phyloP scores from a whole-genome alignment of 2,888 invertebrate genomes.

The Pogonocherus hispidulus region DNA sequence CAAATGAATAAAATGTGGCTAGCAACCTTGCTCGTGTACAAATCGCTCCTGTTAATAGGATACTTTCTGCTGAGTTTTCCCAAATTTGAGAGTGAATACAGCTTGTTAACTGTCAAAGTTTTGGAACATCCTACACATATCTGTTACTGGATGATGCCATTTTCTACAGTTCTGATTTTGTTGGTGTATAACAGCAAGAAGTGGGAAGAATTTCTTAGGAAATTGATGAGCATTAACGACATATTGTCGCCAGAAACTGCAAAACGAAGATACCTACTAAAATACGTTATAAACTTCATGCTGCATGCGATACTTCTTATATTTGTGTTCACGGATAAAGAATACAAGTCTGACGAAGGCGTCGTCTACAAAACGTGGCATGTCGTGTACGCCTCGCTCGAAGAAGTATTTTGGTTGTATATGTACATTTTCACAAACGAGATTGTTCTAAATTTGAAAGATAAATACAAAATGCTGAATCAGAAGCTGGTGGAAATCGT shows the following conservation, averaged over 20 bases:
- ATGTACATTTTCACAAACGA: neutral
- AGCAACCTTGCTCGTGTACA: neutral
- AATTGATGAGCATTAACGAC: neutral
- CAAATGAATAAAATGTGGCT: neutral
- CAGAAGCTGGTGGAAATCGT: neutral
- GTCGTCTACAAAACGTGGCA: neutral
- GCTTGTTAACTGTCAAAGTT: neutral
- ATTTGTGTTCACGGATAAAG: neutral
- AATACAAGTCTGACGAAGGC: neutral
- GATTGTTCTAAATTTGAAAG: neutral
- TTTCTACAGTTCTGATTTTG: neutral
- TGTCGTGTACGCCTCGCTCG: neutral
- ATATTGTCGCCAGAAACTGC: neutral
- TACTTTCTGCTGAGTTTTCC: neutral
- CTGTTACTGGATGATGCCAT: neutral
- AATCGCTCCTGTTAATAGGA: neutral
- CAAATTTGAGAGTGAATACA: neutral
- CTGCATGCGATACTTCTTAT: neutral
- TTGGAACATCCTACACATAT: neutral
- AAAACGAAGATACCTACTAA: neutral
- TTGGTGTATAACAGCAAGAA: neutral
- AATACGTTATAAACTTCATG: neutral
- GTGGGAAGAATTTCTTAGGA: neutral
- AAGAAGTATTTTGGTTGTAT: slow-evolving; percentile 10
- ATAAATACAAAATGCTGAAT: neutral